These are phyloP conservation scores for Panthera tigris DNA, from an alignment of 2,113 vertebrate genomes.

Conservation along the genomic window DNA sequence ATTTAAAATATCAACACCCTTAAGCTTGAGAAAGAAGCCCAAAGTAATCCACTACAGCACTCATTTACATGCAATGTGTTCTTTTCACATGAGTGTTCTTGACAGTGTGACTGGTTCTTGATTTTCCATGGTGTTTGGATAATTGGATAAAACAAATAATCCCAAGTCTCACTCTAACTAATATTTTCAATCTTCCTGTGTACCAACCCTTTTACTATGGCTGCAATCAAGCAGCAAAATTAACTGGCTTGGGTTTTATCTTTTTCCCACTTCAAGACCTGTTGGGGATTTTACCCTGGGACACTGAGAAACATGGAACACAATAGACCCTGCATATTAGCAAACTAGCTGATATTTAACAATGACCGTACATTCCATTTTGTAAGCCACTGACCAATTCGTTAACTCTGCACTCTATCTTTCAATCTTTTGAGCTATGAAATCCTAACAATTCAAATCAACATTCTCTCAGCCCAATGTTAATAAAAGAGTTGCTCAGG, in stretches of 20 bases:
- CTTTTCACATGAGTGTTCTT: not conserved
- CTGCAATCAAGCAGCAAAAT: not conserved
- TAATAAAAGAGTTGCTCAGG: conserved; percentile 69
- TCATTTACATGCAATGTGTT: not conserved
- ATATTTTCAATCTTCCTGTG: not conserved
- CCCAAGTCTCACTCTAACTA: not conserved
- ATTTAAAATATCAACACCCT: not conserved
- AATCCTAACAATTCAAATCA: conserved; percentile 74
- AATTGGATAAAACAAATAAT: not conserved
- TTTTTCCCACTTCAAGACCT: not conserved
- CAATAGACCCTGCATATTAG: conserved; percentile 68
- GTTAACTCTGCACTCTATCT: conserved; percentile 75
- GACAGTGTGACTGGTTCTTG: not conserved
- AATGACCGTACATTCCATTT: conserved; percentile 70
- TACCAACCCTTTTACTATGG: not conserved
- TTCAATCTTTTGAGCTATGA: conserved; percentile 79
- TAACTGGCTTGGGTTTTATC: not conserved
- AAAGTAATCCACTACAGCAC: not conserved
- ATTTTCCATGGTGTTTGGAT: not conserved
- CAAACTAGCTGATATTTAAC: conserved; percentile 51
- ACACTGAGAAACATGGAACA: conserved; percentile 60
- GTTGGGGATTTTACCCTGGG: conserved; percentile 57
- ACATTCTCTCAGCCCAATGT: conserved; percentile 47
- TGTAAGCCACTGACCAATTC: conserved; percentile 77
- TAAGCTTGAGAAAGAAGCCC: not conserved